A percentile compares a stretch with the other conserved stretches of the same genome.
Evolutionary conservation across 1,140 invertebrate species (phyloP).

Genomic region (Helicoverpa zea): DNA sequence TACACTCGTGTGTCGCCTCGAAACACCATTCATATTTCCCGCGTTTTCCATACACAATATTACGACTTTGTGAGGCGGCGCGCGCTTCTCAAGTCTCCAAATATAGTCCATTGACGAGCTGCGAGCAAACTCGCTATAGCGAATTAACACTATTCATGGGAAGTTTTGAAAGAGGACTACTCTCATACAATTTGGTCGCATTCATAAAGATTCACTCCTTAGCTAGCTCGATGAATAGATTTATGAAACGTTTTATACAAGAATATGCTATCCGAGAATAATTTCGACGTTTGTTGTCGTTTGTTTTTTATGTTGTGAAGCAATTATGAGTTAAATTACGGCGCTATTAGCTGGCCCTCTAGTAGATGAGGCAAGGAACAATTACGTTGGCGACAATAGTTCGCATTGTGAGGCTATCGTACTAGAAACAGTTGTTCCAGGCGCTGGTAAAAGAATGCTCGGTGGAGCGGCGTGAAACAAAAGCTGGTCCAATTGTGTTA

Average conservation of each 20-base stretch:
- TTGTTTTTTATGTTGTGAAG: not conserved
- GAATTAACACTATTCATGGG: conserved; percentile 82
- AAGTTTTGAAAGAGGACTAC: conserved; percentile 86
- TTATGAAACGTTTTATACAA: conserved; percentile 82
- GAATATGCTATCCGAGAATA: conserved; percentile 61
- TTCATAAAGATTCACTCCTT: conserved; percentile 86
- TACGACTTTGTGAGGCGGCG: conserved; percentile 63
- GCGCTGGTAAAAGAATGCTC: conserved; percentile 74
- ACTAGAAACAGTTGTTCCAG: conserved; percentile 79
- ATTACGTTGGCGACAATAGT: conserved; percentile 76
- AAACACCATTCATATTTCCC: conserved; percentile 80
- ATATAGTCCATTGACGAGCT: conserved; percentile 83
- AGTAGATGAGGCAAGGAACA: conserved; percentile 74
- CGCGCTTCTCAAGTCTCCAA: conserved; percentile 81
- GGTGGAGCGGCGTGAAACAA: conserved; percentile 69
- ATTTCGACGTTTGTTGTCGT: conserved; percentile 55
- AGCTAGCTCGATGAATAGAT: conserved; percentile 82
- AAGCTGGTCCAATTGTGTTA: conserved; percentile 80
- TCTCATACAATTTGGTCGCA: conserved; percentile 86
- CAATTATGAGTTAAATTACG: conserved; percentile 58
- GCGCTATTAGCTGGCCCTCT: conserved; percentile 73
- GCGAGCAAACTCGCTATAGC: conserved; percentile 85
- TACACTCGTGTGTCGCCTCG: conserved; percentile 71
- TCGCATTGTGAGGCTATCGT: conserved; percentile 74
- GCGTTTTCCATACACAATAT: conserved; percentile 85